Evolutionary conservation across 2,888 invertebrate genomes (phyloP).

Genomic region (Parnassius smintheus): DNA sequence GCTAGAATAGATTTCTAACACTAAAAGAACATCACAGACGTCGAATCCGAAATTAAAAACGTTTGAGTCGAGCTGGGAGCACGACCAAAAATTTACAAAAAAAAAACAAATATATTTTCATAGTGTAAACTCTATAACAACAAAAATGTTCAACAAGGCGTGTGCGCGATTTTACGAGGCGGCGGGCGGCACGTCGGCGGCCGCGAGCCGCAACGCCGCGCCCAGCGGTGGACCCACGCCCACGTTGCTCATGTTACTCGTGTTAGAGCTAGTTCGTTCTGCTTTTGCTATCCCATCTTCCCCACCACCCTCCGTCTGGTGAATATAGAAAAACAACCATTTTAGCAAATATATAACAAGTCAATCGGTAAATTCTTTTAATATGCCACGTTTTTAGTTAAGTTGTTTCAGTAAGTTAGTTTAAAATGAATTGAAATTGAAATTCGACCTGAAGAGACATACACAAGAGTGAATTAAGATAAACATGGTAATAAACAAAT

Average conservation of each 20-base stretch:
- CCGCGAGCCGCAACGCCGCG: conserved; percentile 63
- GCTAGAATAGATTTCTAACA: conserved; percentile 8
- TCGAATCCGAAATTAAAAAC: conserved; percentile 13
- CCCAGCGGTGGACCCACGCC: conserved; percentile 44
- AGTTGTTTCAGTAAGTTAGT: too few relatives aligned
- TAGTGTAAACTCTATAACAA: conserved; percentile 11
- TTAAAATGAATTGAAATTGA: too few relatives aligned
- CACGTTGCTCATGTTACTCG: conserved; percentile 68
- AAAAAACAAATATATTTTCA: conserved; percentile 18
- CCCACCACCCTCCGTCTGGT: conserved; percentile 36
- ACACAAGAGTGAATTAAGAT: too few relatives aligned
- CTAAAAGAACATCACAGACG: conserved; percentile 24
- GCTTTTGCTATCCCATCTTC: conserved; percentile 35
- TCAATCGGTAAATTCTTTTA: too few relatives aligned
- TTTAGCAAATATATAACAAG: too few relatives aligned
- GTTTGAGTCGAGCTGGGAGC: neutral
- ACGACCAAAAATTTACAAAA: conserved; percentile 19
- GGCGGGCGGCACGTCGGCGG: conserved; percentile 43
- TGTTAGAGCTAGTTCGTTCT: conserved; percentile 33
- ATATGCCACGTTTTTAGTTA: too few relatives aligned
- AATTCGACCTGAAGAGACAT: too few relatives aligned
- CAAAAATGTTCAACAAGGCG: conserved; percentile 11
- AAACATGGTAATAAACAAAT: too few relatives aligned
- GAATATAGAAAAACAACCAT: neutral
- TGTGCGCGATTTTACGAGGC: conserved; percentile 37